Evolutionary conservation across 2,888 invertebrate species (phyloP), one percentile per base, ranked within the genome.

Genomic region (Rhabditoides inermis): DNA sequence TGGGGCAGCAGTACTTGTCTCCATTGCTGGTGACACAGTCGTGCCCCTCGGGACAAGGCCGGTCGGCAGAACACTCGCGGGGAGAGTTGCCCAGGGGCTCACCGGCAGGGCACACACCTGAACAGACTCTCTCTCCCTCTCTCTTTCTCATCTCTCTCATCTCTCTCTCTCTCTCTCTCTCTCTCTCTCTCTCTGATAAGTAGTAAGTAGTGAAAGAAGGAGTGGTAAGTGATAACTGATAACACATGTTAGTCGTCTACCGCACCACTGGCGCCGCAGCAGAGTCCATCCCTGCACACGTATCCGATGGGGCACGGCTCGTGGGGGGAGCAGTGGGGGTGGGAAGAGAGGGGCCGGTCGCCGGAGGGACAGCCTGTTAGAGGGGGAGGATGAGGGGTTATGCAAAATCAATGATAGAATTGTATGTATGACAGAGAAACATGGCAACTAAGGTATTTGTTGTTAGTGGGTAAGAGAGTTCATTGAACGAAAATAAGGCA

Each of bases 1-100:
- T 50, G 2, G 73, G 73, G 56, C 73, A 73, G 42, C 73, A 73
- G 48, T 69, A 73, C 48, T 74, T 65, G n/a, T 63, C 61, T 35
- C 72, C 73, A 25, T 63, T 63, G 45, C 64, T 71, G 7, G 65
- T 70, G 6, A 72, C 63, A 51, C 74, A 74, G 30, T 73, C 66
- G 48, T 68, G 65, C 27, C 70, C 70, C 36, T 73, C 72, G 40
- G 67, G 69, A 45, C 74, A 74, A 23, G 72, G 73, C n/a, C 65
- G 61, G 18, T 60, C 58, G 18, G 64, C 66, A 6, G 61, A 59
- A 45, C 74, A 74, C 2, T 58, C 60, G 37, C 70, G 70, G 37
- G 63, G 59, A 12, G 68, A 63, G 15, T 72, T 70, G 25, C 69
- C 72, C 25, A 75, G 53, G 10, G 74, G 74, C 10, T 51, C 53